Conservation (phyloP, 2,797 vertebrate species). For the Notolepis coatsorum region DNA sequence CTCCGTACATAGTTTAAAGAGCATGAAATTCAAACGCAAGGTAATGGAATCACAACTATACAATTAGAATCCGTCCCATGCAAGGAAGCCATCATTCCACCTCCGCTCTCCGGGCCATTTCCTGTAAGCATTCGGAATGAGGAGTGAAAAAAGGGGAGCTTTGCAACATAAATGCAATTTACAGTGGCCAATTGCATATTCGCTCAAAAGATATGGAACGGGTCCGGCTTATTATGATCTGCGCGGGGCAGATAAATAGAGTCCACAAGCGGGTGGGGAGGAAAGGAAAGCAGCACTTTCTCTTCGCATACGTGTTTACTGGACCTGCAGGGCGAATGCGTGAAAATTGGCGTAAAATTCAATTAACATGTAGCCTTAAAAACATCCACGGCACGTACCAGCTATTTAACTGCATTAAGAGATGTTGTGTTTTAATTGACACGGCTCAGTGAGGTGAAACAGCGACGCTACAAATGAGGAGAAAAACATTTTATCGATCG, state of each 20-base stretch:
- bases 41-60: constrained; percentile 48
- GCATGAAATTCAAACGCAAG: constrained; percentile 63
- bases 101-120: constrained; percentile 42
- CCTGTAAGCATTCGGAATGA: constrained; percentile 8
- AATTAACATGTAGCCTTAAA: constrained; percentile 62
- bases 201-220: constrained; percentile 40
- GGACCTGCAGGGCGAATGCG: constrained; percentile 49
- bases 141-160: constrained; percentile 19
- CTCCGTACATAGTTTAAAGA: constrained; percentile 65
- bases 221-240: constrained; percentile 60
- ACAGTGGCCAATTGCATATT: constrained; percentile 37
- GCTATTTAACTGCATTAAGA: constrained; percentile 49
- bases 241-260: constrained; percentile 49
- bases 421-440: constrained; percentile 46
- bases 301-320: constrained; percentile 50
- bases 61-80: constrained; percentile 57
- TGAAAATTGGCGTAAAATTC: constrained; percentile 64
- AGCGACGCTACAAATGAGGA: constrained; percentile 40
- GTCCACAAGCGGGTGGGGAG: constrained; percentile 29
- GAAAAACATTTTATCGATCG: constrained; percentile 63
- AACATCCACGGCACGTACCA: constrained; percentile 47
- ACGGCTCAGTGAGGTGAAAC: constrained; percentile 49
- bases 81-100: constrained; percentile 28
- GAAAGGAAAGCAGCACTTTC: constrained; percentile 33
- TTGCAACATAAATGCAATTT: constrained; percentile 42